Evolutionary conservation across 2,113 vertebrate genomes (phyloP).

Genomic region (Beaufortia kweichowensis): DNA sequence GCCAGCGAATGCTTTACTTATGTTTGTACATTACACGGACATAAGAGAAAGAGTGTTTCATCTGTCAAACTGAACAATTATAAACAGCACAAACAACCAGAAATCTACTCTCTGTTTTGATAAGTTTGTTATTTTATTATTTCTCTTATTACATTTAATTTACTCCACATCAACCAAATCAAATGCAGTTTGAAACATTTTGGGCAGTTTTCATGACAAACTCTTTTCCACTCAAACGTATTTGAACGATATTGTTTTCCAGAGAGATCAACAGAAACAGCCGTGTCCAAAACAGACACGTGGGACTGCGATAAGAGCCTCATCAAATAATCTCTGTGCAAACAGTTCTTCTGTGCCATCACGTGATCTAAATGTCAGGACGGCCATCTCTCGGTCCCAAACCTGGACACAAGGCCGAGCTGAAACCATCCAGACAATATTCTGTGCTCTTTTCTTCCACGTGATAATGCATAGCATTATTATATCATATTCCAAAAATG

Average conservation of each 20-base stretch:
- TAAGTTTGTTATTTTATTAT: no score
- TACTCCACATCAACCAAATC: no score
- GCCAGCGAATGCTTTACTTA: no score
- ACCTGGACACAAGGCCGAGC: not conserved
- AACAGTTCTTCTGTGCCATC: slow-evolving; percentile 35
- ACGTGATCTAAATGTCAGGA: slow-evolving; percentile 1
- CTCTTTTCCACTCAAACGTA: not conserved
- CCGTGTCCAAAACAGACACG: slow-evolving; percentile 48
- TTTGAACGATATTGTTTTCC: slow-evolving; percentile 27
- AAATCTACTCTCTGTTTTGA: no score
- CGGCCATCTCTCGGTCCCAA: slow-evolving; percentile 5
- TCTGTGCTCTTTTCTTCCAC: slow-evolving; percentile 36
- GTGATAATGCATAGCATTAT: slow-evolving; percentile 36
- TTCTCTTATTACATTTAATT: no score
- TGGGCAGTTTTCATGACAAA: slow-evolving; percentile 18
- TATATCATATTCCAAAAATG: slow-evolving; percentile 46
- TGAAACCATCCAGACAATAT: slow-evolving; percentile 18
- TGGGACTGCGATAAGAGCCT: slow-evolving; percentile 39
- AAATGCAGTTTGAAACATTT: slow-evolving; percentile 1
- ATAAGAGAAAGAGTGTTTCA: no score
- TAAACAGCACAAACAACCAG: no score
- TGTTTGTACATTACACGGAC: no score
- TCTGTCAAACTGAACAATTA: no score
- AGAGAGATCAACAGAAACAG: slow-evolving; percentile 50
- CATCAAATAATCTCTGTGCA: slow-evolving; percentile 40